Evolutionary conservation across 2,888 invertebrate genomes (phyloP), one percentile per base, ranked within the genome.

Genomic region (Trissoscelio sp.): DNA sequence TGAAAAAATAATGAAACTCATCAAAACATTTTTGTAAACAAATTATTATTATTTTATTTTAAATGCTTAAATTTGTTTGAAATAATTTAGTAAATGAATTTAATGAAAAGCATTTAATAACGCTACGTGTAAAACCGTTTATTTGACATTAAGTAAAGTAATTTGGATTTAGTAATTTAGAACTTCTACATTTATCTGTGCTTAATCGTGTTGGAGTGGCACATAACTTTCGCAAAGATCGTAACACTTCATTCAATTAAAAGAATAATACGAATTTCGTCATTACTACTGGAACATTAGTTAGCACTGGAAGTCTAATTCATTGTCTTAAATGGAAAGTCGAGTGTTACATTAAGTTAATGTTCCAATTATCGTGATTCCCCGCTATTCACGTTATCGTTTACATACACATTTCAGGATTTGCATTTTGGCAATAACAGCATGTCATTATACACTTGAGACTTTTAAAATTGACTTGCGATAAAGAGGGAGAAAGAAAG

Each of bases 211-310:
- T 48, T 20, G 11, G 46, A 48, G 46, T 48, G 46, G 14, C 46
- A 48, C 20, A 48, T 48, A 48, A 48, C 20, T 48, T 48, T 18
- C 14, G 11, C 20, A 48, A 48, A 48, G 46, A 48, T 48, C 46
- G 46, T 48, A 48, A 48, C 46, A 48, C 20, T 48, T 20, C 20
- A 48, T 48, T 48, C 46, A 48, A 48, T 48, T 48, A 48, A 48
- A 48, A 48, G 46, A 48, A 4, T 18, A 48, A 48, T 48, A 20
- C 46, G 20, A 48, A 48, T 48, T 20, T 48, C 20, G 46, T 48
- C 34, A 37, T 37, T 37, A 48, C 18, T 48, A 20, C 20, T 18
- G 14, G 22, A 14, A 20, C 48, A 48, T 48, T 48, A 48, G 16
- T 48, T 48, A 18, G 20, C 48, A 48, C 48, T 48, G 18, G 18